Conservation (phyloP, 2,888 invertebrate genomes). For the Tridacna crocea region DNA sequence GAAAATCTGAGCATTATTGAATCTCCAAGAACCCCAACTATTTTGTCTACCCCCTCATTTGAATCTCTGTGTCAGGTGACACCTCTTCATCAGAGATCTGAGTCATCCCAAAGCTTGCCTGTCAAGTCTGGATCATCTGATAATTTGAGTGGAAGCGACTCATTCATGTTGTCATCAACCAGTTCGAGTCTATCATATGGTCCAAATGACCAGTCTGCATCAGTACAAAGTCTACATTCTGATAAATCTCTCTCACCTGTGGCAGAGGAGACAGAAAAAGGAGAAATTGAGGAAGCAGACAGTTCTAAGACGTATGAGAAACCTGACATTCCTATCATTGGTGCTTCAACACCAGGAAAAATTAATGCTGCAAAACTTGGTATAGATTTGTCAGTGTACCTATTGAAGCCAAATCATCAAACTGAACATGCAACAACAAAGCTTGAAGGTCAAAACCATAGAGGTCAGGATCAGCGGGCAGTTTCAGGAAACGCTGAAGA, state of each 20-base stretch:
- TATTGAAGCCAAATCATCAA: constrained; percentile 50
- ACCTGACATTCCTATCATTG: not conserved
- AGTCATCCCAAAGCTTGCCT: constrained; percentile 55
- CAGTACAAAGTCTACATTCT: constrained; percentile 52
- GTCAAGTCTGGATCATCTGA: constrained; percentile 47
- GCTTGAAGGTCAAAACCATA: not conserved
- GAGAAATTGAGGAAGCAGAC: not conserved
- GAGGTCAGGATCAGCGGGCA: not conserved
- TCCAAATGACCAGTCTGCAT: constrained; percentile 44
- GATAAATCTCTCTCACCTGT: constrained; percentile 56
- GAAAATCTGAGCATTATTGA: constrained; percentile 36
- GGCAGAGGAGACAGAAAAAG: constrained; percentile 44
- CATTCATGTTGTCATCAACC: constrained; percentile 46
- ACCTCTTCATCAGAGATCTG: constrained; percentile 40
- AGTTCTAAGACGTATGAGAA: not conserved
- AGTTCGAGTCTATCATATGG: constrained; percentile 46
- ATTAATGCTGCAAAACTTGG: constrained; percentile 48
- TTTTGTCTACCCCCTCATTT: constrained; percentile 59
- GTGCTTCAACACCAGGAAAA: constrained; percentile 50
- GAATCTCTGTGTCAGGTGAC: constrained; percentile 60
- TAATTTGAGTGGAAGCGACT: constrained; percentile 32
- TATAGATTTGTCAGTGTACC: constrained; percentile 58
- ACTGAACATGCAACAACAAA: not conserved
- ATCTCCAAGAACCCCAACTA: constrained; percentile 54
- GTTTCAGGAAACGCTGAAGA: not conserved